These are phyloP conservation scores for Hydropsyche betteni DNA, from an alignment of 2,888 invertebrate genomes.

Conservation along the genomic window DNA sequence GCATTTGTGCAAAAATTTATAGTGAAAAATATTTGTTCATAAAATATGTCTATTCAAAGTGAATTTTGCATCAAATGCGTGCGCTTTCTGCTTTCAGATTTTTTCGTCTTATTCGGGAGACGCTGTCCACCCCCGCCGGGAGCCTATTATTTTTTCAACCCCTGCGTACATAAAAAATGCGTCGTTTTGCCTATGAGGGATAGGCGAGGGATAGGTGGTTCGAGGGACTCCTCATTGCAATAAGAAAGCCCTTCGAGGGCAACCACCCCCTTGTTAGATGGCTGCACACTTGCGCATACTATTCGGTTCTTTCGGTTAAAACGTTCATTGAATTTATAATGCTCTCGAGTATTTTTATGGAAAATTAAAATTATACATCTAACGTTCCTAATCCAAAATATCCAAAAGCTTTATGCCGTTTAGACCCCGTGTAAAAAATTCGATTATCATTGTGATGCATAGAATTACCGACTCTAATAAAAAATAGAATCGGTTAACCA, in stretches of 20 bases:
- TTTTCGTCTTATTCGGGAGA: slow-evolving; percentile 6
- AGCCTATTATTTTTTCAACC: slow-evolving; percentile 48
- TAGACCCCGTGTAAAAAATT: too few relatives aligned
- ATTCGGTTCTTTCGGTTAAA: slow-evolving; percentile 8
- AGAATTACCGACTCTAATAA: background rate
- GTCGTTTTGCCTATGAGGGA: slow-evolving; percentile 46
- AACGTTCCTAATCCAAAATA: too few relatives aligned
- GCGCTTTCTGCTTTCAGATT: background rate
- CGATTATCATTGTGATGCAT: too few relatives aligned
- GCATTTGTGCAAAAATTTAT: too few relatives aligned
- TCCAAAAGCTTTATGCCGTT: too few relatives aligned
- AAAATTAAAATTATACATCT: too few relatives aligned
- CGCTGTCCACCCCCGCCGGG: slow-evolving; percentile 33
- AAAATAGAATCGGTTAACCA: slow-evolving; percentile 37
- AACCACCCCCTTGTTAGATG: slow-evolving; percentile 42
- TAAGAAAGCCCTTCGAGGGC: slow-evolving; percentile 36
- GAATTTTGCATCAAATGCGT: too few relatives aligned
- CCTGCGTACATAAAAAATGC: slow-evolving; percentile 47
- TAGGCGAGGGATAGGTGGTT: slow-evolving; percentile 23
- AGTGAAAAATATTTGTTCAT: too few relatives aligned
- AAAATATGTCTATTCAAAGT: too few relatives aligned
- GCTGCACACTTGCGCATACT: slow-evolving; percentile 22
- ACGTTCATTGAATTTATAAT: slow-evolving; percentile 35
- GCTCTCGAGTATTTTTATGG: background rate
- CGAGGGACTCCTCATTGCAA: slow-evolving; percentile 41